Percentiles rank a stretch among this genome's conserved stretches.
phyloP scores from a whole-genome alignment of 2,888 invertebrate species.

The Hybos culiciformis region DNA sequence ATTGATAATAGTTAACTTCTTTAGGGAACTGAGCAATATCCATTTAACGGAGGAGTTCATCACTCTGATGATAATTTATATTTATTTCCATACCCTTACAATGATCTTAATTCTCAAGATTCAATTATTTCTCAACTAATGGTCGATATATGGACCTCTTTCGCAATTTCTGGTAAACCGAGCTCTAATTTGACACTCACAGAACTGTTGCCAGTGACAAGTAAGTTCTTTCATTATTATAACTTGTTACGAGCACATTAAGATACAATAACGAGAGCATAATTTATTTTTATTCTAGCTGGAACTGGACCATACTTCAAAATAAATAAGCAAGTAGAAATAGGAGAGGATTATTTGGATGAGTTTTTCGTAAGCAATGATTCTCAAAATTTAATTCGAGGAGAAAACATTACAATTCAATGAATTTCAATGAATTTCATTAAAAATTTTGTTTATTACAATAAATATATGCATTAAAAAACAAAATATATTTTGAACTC shows the following conservation, averaged over 20 bases:
- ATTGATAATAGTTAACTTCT: neutral
- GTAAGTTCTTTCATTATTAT: no score
- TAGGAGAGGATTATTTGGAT: conserved; percentile 21
- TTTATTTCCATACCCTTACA: conserved; percentile 35
- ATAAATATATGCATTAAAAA: no score
- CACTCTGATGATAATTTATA: conserved; percentile 48
- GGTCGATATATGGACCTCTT: conserved; percentile 36
- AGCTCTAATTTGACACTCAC: conserved; percentile 6
- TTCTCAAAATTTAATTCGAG: no score
- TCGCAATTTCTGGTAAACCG: conserved; percentile 29
- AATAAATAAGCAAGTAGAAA: conserved; percentile 19
- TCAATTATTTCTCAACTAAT: conserved; percentile 34
- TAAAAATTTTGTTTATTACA: no score
- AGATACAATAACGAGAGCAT: no score
- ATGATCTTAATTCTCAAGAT: conserved; percentile 27
- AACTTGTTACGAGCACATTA: no score
- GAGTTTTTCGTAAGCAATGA: conserved; percentile 20
- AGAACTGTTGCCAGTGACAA: conserved; percentile 13
- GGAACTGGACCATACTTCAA: conserved; percentile 31
- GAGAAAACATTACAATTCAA: neutral
- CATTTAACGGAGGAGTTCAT: conserved; percentile 40
- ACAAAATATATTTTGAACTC: no score
- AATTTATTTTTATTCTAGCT: conserved; percentile 8
- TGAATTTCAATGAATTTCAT: no score
- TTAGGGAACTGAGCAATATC: conserved; percentile 34